Conservation (phyloP, 1,140 invertebrate species). For the Drosophila elegans region DNA sequence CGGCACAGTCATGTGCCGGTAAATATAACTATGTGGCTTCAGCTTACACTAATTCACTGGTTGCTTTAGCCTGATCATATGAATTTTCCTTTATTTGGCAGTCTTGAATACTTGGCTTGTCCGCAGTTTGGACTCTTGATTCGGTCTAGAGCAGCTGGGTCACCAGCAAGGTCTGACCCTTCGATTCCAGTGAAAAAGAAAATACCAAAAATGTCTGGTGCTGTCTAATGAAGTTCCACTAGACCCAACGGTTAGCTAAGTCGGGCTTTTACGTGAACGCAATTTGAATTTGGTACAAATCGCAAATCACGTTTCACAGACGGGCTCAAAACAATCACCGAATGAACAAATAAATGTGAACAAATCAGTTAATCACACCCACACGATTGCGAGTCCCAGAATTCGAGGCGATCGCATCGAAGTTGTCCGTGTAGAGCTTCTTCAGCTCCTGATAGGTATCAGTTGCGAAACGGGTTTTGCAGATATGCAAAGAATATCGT, state of each 20-base stretch:
- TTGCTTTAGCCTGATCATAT: conserved; percentile 39
- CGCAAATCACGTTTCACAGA: conserved; percentile 79
- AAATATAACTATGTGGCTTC: conserved; percentile 22
- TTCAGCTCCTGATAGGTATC: conserved; percentile 64
- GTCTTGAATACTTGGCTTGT: neutral
- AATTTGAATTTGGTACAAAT: conserved; percentile 84
- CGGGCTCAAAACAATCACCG: conserved; percentile 56
- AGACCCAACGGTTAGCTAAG: conserved; percentile 7
- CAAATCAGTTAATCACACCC: conserved; percentile 84
- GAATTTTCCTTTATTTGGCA: conserved; percentile 31
- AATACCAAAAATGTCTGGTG: conserved; percentile 13
- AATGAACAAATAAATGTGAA: conserved; percentile 83
- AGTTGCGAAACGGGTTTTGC: conserved; percentile 61
- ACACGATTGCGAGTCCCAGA: conserved; percentile 58
- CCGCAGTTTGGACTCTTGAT: neutral
- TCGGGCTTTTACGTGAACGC: conserved; percentile 49
- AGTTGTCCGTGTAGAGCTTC: conserved; percentile 17
- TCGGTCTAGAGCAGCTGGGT: conserved; percentile 37
- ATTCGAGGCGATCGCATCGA: conserved; percentile 20
- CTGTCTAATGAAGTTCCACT: conserved; percentile 31
- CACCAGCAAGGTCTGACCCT: conserved; percentile 62
- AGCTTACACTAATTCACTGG: conserved; percentile 37
- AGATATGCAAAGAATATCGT: conserved; percentile 81
- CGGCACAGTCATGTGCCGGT: too few relatives aligned
- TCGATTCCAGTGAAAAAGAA: conserved; percentile 41